These are phyloP conservation scores for Rana temporaria DNA, from an alignment of 2,113 vertebrate species.

Conservation along the genomic window DNA sequence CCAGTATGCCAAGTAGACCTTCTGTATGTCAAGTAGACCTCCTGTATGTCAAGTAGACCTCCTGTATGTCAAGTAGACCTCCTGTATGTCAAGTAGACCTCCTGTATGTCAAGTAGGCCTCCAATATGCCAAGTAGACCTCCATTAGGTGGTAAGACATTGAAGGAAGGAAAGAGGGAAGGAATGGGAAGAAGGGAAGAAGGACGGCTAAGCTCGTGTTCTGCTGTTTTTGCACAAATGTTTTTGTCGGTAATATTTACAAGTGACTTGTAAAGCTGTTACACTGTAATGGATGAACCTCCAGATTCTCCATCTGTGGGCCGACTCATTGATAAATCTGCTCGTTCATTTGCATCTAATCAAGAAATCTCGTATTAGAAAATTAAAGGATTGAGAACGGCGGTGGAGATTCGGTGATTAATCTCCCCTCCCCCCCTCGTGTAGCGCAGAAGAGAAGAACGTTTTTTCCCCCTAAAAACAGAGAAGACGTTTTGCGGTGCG, in stretches of 20 bases:
- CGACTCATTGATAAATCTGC: conserved; percentile 41
- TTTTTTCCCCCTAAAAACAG: conserved; percentile 13
- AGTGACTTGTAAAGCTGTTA: conserved; percentile 53
- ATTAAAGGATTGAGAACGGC: conserved; percentile 3
- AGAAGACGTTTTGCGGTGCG: conserved; percentile 11
- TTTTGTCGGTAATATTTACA: conserved; percentile 62
- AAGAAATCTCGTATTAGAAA: not conserved
- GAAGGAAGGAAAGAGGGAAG: too few species aligned
- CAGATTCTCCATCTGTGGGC: conserved; percentile 20
- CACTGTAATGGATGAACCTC: conserved; percentile 57
- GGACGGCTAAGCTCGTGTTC: too few species aligned
- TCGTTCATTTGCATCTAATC: conserved; percentile 29
- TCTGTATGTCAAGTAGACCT: too few species aligned
- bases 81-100: too few species aligned
- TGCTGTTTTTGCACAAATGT: too few species aligned
- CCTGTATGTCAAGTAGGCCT: too few species aligned
- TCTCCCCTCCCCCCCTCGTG: not conserved
- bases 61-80: too few species aligned
- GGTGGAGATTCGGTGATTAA: conserved; percentile 34
- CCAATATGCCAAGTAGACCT: too few species aligned
- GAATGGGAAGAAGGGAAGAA: too few species aligned
- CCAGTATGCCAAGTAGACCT: too few species aligned
- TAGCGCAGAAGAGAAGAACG: not conserved
- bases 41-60: too few species aligned
- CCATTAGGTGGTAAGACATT: too few species aligned